Evolutionary conservation across 2,888 invertebrate species (phyloP).

Genomic region (Eumerus sabulonum): DNA sequence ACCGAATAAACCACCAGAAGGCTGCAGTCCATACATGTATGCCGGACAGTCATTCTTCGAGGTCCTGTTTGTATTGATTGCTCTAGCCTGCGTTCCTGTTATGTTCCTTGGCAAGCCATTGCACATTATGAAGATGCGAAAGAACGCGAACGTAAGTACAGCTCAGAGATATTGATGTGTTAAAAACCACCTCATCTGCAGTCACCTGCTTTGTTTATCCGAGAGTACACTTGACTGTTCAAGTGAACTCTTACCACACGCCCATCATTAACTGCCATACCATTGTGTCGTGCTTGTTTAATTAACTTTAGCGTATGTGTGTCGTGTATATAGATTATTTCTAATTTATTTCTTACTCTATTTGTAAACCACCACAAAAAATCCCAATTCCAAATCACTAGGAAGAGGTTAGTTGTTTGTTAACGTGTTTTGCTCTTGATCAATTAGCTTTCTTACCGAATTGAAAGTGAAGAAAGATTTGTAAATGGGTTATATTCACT

Average conservation of each 20-base stretch:
- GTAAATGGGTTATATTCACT: background rate
- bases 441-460: background rate
- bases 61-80: slow-evolving; percentile 88
- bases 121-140: slow-evolving; percentile 86
- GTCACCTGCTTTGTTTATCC: slow-evolving; percentile 48
- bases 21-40: slow-evolving; percentile 81
- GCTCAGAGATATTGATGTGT: background rate
- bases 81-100: slow-evolving; percentile 93
- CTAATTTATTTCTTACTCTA: slow-evolving; percentile 59
- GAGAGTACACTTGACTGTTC: slow-evolving; percentile 34
- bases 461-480: too few relatives aligned
- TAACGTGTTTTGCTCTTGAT: slow-evolving; percentile 29
- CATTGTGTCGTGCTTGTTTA: slow-evolving; percentile 8
- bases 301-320: slow-evolving; percentile 7
- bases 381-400: slow-evolving; percentile 71
- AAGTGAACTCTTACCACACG: slow-evolving; percentile 44
- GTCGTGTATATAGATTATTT: slow-evolving; percentile 35
- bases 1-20: slow-evolving; percentile 72
- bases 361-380: slow-evolving; percentile 65
- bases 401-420: slow-evolving; percentile 77
- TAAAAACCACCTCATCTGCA: slow-evolving; percentile 20
- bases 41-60: slow-evolving; percentile 88
- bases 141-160: slow-evolving; percentile 81
- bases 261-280: slow-evolving; percentile 43
- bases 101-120: slow-evolving; percentile 97